These are phyloP conservation scores for Silvanus unidentatus DNA, from an alignment of 2,888 invertebrate species.

Conservation along the genomic window DNA sequence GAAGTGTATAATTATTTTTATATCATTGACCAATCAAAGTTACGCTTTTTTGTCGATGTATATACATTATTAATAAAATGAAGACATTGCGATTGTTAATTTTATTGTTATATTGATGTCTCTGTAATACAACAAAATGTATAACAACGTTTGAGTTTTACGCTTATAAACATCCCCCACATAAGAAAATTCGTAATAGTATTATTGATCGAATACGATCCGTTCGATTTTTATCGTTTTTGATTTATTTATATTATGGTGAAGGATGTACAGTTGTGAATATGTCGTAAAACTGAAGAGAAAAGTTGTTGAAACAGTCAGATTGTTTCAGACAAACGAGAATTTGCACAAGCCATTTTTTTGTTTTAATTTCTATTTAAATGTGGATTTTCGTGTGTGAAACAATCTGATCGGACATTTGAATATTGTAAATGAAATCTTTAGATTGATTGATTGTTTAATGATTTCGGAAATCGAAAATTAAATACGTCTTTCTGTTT, in stretches of 20 bases:
- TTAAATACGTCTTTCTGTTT: slow-evolving; percentile 22
- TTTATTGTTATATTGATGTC: slow-evolving; percentile 43
- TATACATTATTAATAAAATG: slow-evolving; percentile 33
- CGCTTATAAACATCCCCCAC: slow-evolving; percentile 7
- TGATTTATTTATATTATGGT: slow-evolving; percentile 43
- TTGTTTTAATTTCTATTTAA: too few species aligned
- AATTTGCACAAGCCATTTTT: too few species aligned
- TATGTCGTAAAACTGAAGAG: slow-evolving; percentile 45
- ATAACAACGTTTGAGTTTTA: slow-evolving; percentile 1
- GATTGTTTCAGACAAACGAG: slow-evolving; percentile 22
- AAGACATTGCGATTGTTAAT: slow-evolving; percentile 46
- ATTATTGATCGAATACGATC: slow-evolving; percentile 24
- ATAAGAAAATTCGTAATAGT: too few species aligned
- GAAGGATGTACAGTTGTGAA: slow-evolving; percentile 48
- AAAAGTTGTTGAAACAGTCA: slow-evolving; percentile 29
- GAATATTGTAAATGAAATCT: slow-evolving; percentile 39
- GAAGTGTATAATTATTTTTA: slow-evolving; percentile 46
- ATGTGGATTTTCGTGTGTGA: slow-evolving; percentile 34
- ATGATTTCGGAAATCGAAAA: slow-evolving; percentile 24
- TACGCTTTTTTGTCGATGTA: slow-evolving; percentile 48
- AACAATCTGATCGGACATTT: slow-evolving; percentile 39
- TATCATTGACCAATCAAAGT: slow-evolving; percentile 49
- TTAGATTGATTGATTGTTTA: slow-evolving; percentile 32
- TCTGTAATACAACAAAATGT: too few species aligned
- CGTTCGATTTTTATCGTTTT: slow-evolving; percentile 36